Conservation (phyloP, 2,888 invertebrate species). For the Clusia tigrina region DNA sequence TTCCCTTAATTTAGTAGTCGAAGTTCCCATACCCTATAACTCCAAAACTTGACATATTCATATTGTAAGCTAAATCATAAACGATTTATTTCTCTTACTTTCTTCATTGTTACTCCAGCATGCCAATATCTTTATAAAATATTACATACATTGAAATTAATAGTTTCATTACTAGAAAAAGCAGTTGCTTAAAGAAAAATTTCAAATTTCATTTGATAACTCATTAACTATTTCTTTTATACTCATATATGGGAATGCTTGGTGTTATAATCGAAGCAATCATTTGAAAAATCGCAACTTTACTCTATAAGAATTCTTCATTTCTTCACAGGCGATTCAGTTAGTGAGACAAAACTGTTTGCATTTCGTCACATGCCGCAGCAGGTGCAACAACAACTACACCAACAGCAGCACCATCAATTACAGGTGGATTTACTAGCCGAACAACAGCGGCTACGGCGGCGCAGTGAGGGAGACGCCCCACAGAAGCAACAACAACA, state of each 20-base stretch:
- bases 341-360: conserved; percentile 48
- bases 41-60: neutral
- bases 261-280: no score
- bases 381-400: conserved; percentile 37
- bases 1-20: neutral
- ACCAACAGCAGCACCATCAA: conserved; percentile 42
- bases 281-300: no score
- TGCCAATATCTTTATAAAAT: neutral
- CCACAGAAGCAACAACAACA: conserved; percentile 52
- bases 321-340: conserved; percentile 50
- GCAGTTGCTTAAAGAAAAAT: neutral
- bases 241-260: neutral
- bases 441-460: conserved; percentile 65
- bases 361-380: conserved; percentile 31
- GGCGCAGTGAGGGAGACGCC: conserved; percentile 73
- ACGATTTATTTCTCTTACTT: neutral
- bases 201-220: neutral
- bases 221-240: neutral
- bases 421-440: conserved; percentile 48
- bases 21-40: neutral
- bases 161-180: neutral
- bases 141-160: neutral
- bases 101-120: no score
- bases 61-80: neutral
- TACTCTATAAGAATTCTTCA: neutral